phyloP scores from a whole-genome alignment of 1,140 invertebrate genomes.

The Melanaphis sacchari region DNA sequence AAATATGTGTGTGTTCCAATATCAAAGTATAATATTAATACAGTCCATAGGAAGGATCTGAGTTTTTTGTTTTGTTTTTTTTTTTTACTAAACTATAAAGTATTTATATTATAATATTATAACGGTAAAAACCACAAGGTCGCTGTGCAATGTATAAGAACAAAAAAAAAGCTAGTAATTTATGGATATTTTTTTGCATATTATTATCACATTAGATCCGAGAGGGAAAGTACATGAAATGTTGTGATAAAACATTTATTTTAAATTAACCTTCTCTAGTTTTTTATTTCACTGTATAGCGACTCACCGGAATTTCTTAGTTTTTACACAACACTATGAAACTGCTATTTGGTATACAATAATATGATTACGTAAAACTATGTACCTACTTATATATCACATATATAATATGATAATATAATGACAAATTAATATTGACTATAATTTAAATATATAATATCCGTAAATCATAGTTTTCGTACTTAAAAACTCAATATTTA shows the following conservation, averaged over 20 bases:
- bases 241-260: not conserved
- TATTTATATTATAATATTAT: not conserved
- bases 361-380: not conserved
- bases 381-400: not conserved
- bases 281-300: not conserved
- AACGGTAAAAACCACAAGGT: constrained; percentile 52
- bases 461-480: not conserved
- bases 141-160: not conserved
- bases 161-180: constrained; percentile 1
- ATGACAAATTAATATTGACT: not conserved
- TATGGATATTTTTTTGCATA: not conserved
- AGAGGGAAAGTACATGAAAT: not conserved
- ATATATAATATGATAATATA: not conserved
- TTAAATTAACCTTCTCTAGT: not conserved
- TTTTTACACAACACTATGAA: not conserved
- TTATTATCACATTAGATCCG: not conserved
- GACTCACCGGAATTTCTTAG: constrained; percentile 13
- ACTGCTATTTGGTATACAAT: not conserved
- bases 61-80: not conserved
- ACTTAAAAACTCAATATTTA: not conserved
- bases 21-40: not conserved
- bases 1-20: not conserved
- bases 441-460: no score
- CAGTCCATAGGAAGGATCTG: not conserved
- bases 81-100: not conserved